These are phyloP conservation scores for Drosophila parthenogenetica DNA, from an alignment of 2,888 invertebrate species.

Conservation along the genomic window DNA sequence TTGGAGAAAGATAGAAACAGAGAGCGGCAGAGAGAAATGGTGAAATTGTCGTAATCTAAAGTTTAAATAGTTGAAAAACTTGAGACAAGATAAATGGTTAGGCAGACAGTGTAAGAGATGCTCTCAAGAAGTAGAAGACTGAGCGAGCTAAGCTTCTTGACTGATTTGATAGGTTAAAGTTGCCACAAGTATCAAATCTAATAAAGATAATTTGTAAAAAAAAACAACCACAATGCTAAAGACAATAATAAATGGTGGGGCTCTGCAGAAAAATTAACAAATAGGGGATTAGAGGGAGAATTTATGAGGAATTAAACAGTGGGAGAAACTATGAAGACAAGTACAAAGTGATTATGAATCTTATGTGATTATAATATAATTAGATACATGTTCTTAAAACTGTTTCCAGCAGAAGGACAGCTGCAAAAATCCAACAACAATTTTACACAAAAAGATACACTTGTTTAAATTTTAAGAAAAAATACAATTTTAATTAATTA, in stretches of 20 bases:
- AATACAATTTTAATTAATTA: too few species aligned
- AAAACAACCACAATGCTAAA: background rate
- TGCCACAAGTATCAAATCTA: slow-evolving; percentile 52
- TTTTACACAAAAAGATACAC: too few species aligned
- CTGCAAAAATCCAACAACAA: too few species aligned
- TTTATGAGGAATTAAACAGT: background rate
- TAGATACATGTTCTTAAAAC: too few species aligned
- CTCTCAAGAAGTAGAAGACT: background rate
- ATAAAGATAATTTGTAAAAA: slow-evolving; percentile 50
- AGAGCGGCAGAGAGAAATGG: slow-evolving; percentile 37
- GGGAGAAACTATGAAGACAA: background rate
- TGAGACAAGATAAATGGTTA: slow-evolving; percentile 65
- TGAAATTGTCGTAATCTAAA: slow-evolving; percentile 78
- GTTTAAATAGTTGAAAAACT: slow-evolving; percentile 69
- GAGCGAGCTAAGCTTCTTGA: slow-evolving; percentile 31
- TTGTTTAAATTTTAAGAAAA: too few species aligned
- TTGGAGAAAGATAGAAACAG: background rate
- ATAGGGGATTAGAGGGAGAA: background rate
- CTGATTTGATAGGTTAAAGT: slow-evolving; percentile 55
- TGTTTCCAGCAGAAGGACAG: too few species aligned
- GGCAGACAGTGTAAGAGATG: slow-evolving; percentile 30
- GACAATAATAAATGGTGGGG: slow-evolving; percentile 27
- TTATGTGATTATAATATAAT: too few species aligned
- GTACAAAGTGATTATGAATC: background rate
- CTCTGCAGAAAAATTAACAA: slow-evolving; percentile 1